Evolutionary conservation across 1,140 invertebrate species (phyloP).

Genomic region (Anthonomus grandis): DNA sequence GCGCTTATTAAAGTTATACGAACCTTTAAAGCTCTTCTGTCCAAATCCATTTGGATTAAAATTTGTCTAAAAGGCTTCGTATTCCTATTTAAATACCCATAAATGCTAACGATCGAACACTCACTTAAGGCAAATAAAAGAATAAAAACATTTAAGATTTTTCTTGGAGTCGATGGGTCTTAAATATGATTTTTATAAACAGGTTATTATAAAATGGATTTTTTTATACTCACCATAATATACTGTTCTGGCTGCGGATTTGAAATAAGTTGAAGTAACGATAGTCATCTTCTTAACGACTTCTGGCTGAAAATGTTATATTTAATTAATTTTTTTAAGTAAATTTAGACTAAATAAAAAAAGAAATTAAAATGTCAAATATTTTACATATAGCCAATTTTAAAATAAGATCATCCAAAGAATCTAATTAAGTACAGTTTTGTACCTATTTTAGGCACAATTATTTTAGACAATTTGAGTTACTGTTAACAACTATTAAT

Average conservation of each 20-base stretch:
- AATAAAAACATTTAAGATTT: not conserved
- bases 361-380: too few species aligned
- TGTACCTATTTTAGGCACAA: too few species aligned
- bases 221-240: not conserved
- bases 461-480: too few species aligned
- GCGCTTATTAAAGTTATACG: not conserved
- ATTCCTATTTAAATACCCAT: not conserved
- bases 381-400: too few species aligned
- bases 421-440: too few species aligned
- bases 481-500: too few species aligned
- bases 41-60: constrained; percentile 2
- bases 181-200: not conserved
- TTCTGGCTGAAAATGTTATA: too few species aligned
- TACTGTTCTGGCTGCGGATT: not conserved
- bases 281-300: too few species aligned
- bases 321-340: too few species aligned
- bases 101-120: constrained; percentile 7
- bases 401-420: too few species aligned
- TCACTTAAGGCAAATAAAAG: constrained; percentile 6
- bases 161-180: not conserved
- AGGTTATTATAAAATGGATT: not conserved
- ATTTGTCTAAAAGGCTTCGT: constrained; percentile 4
- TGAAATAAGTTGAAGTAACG: not conserved
- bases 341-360: too few species aligned
- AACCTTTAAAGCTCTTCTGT: constrained; percentile 8